Percentiles rank a stretch among this genome's conserved stretches.
phyloP scores from a whole-genome alignment of 1,140 invertebrate genomes.

The Nylanderia fulva region DNA sequence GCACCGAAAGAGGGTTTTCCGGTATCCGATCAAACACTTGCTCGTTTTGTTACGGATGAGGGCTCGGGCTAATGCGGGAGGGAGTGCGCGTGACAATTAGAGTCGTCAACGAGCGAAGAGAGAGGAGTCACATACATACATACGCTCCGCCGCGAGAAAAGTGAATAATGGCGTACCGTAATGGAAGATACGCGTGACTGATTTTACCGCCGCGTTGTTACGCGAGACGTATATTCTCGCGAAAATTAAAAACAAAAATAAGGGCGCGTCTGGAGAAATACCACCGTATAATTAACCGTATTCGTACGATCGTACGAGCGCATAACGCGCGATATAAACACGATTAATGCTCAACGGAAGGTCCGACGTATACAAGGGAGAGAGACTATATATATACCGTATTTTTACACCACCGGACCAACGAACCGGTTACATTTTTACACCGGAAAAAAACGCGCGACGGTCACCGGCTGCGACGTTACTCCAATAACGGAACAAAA shows the following conservation, averaged over 20 bases:
- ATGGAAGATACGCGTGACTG: neutral
- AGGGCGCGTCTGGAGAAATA: neutral
- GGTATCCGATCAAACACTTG: conserved; percentile 50
- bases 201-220: neutral
- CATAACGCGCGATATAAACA: conserved; percentile 7
- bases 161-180: neutral
- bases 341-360: conserved; percentile 17
- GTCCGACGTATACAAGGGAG: neutral
- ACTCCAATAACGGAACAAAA: conserved; percentile 57
- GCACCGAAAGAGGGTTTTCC: conserved; percentile 43
- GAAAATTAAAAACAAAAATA: conserved; percentile 5
- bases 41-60: conserved; percentile 29
- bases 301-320: neutral
- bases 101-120: neutral
- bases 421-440: conserved; percentile 50
- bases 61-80: neutral
- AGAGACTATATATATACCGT: too few relatives aligned
- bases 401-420: conserved; percentile 37
- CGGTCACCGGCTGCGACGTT: conserved; percentile 38
- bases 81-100: conserved; percentile 14
- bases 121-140: neutral
- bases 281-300: neutral
- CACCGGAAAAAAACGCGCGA: conserved; percentile 36
- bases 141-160: neutral
- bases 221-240: neutral